phyloP scores from a whole-genome alignment of 2,113 vertebrate species.

The Atlantisia rogersi region DNA sequence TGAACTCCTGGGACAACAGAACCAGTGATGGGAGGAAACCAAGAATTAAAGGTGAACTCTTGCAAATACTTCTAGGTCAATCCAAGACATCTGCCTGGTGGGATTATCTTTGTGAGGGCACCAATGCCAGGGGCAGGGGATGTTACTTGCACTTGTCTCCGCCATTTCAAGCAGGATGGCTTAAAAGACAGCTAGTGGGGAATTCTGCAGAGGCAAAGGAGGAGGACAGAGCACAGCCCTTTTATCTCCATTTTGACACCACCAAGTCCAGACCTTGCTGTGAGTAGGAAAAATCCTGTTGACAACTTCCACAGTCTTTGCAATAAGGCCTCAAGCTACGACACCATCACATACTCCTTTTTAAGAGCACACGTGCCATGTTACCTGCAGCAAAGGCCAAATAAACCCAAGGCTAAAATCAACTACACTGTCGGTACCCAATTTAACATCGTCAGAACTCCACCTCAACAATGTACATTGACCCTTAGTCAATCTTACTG shows the following conservation, averaged over 20 bases:
- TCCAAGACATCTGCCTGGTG: not conserved
- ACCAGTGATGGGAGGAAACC: not conserved
- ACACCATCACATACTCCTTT: not conserved
- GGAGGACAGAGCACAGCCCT: not conserved
- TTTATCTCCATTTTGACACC: not conserved
- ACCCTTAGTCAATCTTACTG: not conserved
- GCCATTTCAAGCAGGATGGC: not conserved
- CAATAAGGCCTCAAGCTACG: not conserved
- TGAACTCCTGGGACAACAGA: not conserved
- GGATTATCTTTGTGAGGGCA: not conserved
- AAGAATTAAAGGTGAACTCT: not conserved
- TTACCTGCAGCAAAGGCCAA: slow-evolving; percentile 30
- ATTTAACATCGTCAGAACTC: not conserved
- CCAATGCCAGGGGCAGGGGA: not conserved
- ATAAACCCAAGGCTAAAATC: slow-evolving; percentile 10
- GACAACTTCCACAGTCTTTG: not conserved
- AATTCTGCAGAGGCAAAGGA: not conserved
- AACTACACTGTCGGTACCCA: not conserved
- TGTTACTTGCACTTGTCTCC: not conserved
- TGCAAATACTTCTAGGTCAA: not conserved
- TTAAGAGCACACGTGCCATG: not conserved
- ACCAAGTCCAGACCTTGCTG: not conserved
- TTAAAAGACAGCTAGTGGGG: not conserved
- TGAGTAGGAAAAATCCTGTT: not conserved
- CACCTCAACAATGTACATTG: not conserved